Evolutionary conservation across 2,113 vertebrate species (phyloP).

Genomic region (Poeciliopsis prolifica): DNA sequence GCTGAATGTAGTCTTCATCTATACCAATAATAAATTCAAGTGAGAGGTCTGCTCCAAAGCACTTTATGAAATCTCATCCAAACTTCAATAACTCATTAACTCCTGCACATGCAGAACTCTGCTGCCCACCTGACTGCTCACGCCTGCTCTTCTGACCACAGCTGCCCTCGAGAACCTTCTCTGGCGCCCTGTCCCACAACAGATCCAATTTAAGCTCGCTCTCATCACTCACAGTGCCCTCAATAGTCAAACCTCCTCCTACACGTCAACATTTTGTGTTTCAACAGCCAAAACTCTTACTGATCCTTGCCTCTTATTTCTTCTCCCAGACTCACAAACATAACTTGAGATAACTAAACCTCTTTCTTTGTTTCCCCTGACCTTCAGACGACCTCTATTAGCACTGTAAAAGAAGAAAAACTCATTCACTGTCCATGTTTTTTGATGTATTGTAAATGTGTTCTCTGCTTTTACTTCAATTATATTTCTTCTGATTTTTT

Average conservation of each 20-base stretch:
- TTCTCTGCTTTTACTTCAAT: background rate
- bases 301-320: background rate
- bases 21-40: background rate
- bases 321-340: background rate
- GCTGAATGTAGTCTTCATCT: background rate
- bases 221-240: slow-evolving; percentile 28
- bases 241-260: slow-evolving; percentile 3
- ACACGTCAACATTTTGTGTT: background rate
- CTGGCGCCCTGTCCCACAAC: background rate
- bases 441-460: background rate
- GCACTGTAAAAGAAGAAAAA: background rate
- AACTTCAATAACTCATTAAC: slow-evolving; percentile 23
- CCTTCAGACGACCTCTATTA: background rate
- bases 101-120: slow-evolving; percentile 16
- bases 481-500: background rate
- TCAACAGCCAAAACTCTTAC: background rate
- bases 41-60: background rate
- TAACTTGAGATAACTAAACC: background rate
- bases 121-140: slow-evolving; percentile 4
- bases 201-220: slow-evolving; percentile 16
- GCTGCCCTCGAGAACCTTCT: slow-evolving; percentile 22
- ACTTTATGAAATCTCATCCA: slow-evolving; percentile 5
- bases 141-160: slow-evolving; percentile 17
- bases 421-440: background rate
- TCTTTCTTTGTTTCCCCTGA: background rate